A percentile compares a stretch with the other conserved stretches of the same genome.
phyloP scores from a whole-genome alignment of 2,888 invertebrate genomes.

The Caenorhabditis sp. region DNA sequence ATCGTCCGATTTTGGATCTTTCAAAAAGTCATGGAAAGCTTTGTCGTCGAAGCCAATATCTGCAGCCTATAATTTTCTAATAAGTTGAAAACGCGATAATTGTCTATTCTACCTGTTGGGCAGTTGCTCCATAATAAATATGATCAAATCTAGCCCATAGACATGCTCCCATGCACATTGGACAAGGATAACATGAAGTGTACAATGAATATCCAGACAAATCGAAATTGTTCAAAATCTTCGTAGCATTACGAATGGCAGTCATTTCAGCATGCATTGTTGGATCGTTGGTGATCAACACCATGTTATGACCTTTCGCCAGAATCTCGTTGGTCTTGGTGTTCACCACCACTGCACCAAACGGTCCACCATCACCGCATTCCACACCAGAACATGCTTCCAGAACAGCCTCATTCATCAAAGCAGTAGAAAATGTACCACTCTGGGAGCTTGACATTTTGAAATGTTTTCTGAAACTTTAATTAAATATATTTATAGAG shows the following conservation, averaged over 20 bases:
- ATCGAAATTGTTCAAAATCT: slow-evolving; percentile 12
- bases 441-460: too few species aligned
- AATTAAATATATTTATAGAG: too few species aligned
- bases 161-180: slow-evolving; percentile 66
- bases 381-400: slow-evolving; percentile 62
- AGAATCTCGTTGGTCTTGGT: slow-evolving; percentile 58
- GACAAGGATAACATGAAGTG: slow-evolving; percentile 67
- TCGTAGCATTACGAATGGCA: slow-evolving; percentile 64
- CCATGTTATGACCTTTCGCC: slow-evolving; percentile 67
- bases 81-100: too few species aligned
- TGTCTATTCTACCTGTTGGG: slow-evolving; percentile 62
- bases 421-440: slow-evolving; percentile 7
- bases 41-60: slow-evolving; percentile 65
- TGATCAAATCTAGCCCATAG: slow-evolving; percentile 64
- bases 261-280: slow-evolving; percentile 69
- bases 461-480: too few species aligned
- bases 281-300: slow-evolving; percentile 61
- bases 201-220: slow-evolving; percentile 61
- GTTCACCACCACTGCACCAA: slow-evolving; percentile 67
- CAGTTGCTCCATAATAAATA: slow-evolving; percentile 64
- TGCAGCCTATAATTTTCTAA: slow-evolving; percentile 47
- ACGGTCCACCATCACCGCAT: slow-evolving; percentile 66
- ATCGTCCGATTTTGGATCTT: slow-evolving; percentile 56
- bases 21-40: slow-evolving; percentile 65
- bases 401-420: slow-evolving; percentile 61